A percentile compares a stretch with the other conserved stretches of the same genome.
Evolutionary conservation across 2,113 vertebrate genomes (phyloP).

Genomic region (Sminthopsis crassicaudata): DNA sequence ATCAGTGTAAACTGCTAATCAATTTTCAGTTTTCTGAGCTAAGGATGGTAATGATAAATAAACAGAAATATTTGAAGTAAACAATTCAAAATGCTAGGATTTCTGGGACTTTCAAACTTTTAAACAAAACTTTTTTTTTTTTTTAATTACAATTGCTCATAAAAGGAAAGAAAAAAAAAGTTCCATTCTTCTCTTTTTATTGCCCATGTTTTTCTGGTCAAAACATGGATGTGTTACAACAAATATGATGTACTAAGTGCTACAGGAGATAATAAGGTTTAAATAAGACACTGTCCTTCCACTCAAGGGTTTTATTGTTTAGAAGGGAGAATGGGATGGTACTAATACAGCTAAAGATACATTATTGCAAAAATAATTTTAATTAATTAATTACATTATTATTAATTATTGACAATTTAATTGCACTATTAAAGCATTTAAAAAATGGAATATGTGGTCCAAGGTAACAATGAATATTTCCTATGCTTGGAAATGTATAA

Average conservation of each 20-base stretch:
- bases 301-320: not conserved
- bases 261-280: not conserved
- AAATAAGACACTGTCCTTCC: not conserved
- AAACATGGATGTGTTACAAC: not conserved
- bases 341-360: not conserved
- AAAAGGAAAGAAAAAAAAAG: not conserved
- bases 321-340: not conserved
- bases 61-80: not conserved
- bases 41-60: not conserved
- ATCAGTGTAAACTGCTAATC: not conserved
- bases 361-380: not conserved
- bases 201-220: not conserved
- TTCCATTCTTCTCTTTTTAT: not conserved
- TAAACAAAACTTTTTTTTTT: not conserved
- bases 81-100: not conserved
- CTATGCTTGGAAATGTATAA: not conserved
- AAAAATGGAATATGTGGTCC: not conserved
- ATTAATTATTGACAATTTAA: too few species aligned
- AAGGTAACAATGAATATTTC: not conserved
- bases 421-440: not conserved
- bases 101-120: not conserved
- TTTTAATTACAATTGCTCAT: not conserved
- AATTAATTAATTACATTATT: too few species aligned
- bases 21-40: not conserved
- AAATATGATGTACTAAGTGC: not conserved